Base-by-base conservation (phyloP, 2,113 vertebrate genomes). In the Tachycineta bicolor region DNA sequence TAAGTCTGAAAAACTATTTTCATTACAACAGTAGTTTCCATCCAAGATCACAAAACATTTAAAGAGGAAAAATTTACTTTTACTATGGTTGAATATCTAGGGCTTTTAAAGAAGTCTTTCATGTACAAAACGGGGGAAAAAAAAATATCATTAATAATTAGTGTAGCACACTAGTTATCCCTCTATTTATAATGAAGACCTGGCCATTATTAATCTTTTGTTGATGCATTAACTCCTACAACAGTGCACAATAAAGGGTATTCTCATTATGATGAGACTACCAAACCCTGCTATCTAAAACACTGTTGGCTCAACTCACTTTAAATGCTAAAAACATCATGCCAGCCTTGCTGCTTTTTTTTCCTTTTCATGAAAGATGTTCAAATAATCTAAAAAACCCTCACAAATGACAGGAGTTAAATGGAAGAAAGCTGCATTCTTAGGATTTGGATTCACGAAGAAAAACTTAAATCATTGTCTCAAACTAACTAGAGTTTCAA, bases 401-500 rank as follows among this genome's bases (percentile, higher is more conserved):
- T 67, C 33, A 87, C 2, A 75, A 74, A 43, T 24, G 2, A 71
- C 33, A 82, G 22, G 2, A 82, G 6, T 41, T 79, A 52, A 84
- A 76, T 26, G 24, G 26, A 82, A 62, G 26, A 59, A 89, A 14
- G 19, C 10, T 37, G 4, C 14, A 37, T 46, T 90, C 58, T 68
- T 58, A 69, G 71, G 12, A 86, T 50, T 74, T 50, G 50, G 33
- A 81, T 62, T 88, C 43, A 80, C 19, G 59, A 23, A 80, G 33
- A 55, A 83, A 83, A 92, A 80, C 41, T 49, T n/a, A 86, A 93
- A 92, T 59, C 4, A 74, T 55, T 39, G 83, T 31, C 67, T 83
- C 55, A 73, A 76, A 62, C 70, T 80, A 88, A 88, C 87, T 74
- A 55, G n/a, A 73, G 41, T 83, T 96, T 93, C 90, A 92, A 85